Conservation (phyloP, 2,113 vertebrate genomes). For the Brachypodius melanocephalos region DNA sequence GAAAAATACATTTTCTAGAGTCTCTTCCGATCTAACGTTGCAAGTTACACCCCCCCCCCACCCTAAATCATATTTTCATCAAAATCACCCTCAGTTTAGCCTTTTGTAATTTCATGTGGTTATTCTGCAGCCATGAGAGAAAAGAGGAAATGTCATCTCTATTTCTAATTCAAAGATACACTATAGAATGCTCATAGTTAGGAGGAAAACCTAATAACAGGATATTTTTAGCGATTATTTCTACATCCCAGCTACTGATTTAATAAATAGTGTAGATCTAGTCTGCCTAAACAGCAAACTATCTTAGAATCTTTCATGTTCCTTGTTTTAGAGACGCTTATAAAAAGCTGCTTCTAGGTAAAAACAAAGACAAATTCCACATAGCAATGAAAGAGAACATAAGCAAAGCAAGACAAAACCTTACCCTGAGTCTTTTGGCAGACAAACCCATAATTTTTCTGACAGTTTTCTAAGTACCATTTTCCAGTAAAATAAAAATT, state of each 20-base stretch:
- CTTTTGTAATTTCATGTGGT: background rate
- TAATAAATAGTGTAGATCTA: background rate
- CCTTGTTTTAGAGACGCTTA: background rate
- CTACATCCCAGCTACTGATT: background rate
- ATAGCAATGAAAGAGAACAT: background rate
- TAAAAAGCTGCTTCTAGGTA: background rate
- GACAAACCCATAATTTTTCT: conserved; percentile 84
- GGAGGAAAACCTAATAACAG: background rate
- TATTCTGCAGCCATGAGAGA: background rate
- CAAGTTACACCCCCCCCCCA: background rate
- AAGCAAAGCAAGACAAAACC: conserved; percentile 29
- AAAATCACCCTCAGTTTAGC: background rate
- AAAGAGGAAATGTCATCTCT: background rate
- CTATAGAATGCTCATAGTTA: background rate
- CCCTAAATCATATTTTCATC: background rate
- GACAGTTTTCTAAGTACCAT: conserved; percentile 90
- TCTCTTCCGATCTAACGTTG: background rate
- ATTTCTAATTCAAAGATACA: background rate
- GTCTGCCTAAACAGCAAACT: background rate
- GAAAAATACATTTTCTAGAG: background rate
- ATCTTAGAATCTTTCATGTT: background rate
- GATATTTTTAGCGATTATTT: background rate
- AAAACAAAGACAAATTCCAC: background rate
- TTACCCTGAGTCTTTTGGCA: conserved; percentile 90
- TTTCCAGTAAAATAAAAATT: conserved; percentile 89